Evolutionary conservation across 1,140 invertebrate genomes (phyloP), one percentile per base, ranked within the genome.

Genomic region (Chironomus striatipennis): DNA sequence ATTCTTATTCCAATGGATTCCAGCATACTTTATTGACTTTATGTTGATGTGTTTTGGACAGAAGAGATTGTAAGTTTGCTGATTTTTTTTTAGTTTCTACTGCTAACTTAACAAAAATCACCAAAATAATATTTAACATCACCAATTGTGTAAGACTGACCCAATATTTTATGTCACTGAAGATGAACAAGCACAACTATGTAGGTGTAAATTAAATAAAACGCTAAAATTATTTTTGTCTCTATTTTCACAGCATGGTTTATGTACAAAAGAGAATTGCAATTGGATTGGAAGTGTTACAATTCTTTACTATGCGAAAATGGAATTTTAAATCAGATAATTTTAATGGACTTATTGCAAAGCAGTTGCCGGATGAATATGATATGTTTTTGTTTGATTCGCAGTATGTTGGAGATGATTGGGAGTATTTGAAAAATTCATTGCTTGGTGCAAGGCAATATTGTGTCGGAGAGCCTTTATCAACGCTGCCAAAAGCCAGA

Each of bases 301-400:
- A 97, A 81, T 98, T 94, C 79, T 98, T 98, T 79, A 98, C 96
- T 0, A 94, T 91, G 0, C 86, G 92, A 42, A 87, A 94, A 79
- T 98, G 96, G 96, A 84, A 88, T 74, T 98, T 98, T 79, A 86
- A 89, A 73, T 91, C 89, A n/a, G 82, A 87, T 4, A 90, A 89
- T 78, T 86, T 91, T 75, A 78, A 90, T 12, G 81, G 87, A 77
- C 79, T 98, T 3, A 85, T 87, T 76, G 82, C 87, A 0, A 83
- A 87, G 7, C 83, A 97, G 77, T 86, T 83, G 34, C 77, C 83
- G 5, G 81, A 82, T 10, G 95, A 97, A 78, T 85, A 85, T 76
- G 81, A 86, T 77, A 82, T 85, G 47, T 82, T 90, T 78, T 83
- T 73, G 21, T 85, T 88, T 73, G 24, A 73, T 10, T 73, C 72